These are phyloP conservation scores for Hypercompe scribonia DNA, from an alignment of 2,888 invertebrate genomes.

Conservation along the genomic window DNA sequence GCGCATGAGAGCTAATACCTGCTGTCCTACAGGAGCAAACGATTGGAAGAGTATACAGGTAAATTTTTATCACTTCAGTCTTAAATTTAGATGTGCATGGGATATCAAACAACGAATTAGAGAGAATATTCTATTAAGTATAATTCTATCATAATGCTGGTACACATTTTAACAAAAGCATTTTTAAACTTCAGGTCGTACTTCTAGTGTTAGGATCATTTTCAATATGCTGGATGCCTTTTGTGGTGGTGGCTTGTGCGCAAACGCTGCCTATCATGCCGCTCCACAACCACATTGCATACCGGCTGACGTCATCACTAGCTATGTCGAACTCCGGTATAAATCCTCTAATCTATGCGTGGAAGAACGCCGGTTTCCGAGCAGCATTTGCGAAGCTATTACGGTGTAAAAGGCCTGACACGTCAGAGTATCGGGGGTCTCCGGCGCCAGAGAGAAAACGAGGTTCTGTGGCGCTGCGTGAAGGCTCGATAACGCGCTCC, in stretches of 20 bases:
- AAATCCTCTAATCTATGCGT: constrained; percentile 94
- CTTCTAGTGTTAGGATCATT: constrained; percentile 92
- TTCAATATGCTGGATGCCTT: constrained; percentile 93
- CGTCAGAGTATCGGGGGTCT: constrained; percentile 84
- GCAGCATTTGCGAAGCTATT: constrained; percentile 90
- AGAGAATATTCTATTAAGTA: not conserved
- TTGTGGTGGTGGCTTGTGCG: constrained; percentile 89
- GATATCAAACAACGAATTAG: too few species aligned
- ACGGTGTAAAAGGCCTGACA: constrained; percentile 88
- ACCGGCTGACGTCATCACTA: constrained; percentile 89
- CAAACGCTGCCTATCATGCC: constrained; percentile 85
- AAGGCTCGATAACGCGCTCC: constrained; percentile 77
- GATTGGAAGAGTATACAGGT: constrained; percentile 93
- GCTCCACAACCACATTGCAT: constrained; percentile 85
- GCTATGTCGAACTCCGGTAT: constrained; percentile 93
- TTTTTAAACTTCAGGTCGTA: constrained; percentile 88
- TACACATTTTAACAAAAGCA: not conserved
- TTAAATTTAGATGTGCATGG: too few species aligned
- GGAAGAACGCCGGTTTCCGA: constrained; percentile 93
- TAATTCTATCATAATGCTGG: not conserved
- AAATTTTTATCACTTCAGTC: constrained; percentile 18
- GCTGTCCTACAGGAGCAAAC: constrained; percentile 85
- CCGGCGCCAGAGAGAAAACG: constrained; percentile 85
- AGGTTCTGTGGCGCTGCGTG: constrained; percentile 81
- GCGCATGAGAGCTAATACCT: constrained; percentile 88